Evolutionary conservation across 2,113 vertebrate genomes (phyloP).

Genomic region (Paradisaea rubra): DNA sequence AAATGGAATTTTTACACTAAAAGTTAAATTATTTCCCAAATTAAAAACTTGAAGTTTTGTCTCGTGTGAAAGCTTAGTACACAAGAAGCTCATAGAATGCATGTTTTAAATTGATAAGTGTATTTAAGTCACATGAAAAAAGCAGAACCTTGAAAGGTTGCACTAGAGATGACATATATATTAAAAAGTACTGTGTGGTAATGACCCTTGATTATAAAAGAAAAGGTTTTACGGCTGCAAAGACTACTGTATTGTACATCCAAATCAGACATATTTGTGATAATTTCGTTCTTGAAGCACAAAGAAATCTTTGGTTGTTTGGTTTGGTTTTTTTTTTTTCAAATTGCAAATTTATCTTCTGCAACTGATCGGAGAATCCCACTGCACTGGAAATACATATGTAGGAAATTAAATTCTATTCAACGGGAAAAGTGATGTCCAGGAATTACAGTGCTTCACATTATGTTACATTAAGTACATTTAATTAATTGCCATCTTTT

Average conservation of each 20-base stretch:
- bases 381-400: neutral
- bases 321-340: neutral
- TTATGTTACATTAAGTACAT: neutral
- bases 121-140: neutral
- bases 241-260: neutral
- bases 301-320: neutral
- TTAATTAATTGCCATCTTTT: neutral
- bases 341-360: neutral
- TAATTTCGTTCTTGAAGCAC: neutral
- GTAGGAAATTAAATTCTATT: neutral
- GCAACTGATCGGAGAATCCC: neutral
- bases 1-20: neutral
- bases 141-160: neutral
- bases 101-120: neutral
- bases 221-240: neutral
- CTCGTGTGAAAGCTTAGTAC: neutral
- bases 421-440: neutral
- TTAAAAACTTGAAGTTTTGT: neutral
- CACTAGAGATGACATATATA: neutral
- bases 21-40: neutral
- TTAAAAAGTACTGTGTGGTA: neutral
- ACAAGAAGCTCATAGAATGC: neutral
- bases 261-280: neutral
- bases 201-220: neutral
- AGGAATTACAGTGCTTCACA: neutral